phyloP scores from a whole-genome alignment of 2,888 invertebrate species.

The Acanthosepion pharaonis region DNA sequence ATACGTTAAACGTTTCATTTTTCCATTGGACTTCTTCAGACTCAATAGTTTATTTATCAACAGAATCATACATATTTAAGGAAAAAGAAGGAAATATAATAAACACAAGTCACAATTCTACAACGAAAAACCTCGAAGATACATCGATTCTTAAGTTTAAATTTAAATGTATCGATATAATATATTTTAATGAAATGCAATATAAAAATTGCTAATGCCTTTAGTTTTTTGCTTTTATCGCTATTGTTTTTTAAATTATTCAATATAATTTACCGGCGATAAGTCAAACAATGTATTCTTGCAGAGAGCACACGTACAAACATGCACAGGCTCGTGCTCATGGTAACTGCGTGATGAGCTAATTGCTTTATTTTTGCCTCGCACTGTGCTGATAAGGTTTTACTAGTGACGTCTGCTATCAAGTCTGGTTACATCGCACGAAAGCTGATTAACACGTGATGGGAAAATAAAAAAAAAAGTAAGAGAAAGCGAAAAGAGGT shows the following conservation, averaged over 20 bases:
- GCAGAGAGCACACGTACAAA: not conserved
- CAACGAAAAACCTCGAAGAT: too few relatives aligned
- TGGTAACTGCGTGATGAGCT: not conserved
- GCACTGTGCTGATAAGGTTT: not conserved
- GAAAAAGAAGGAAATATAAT: too few relatives aligned
- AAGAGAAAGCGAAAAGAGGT: not conserved
- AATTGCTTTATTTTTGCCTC: not conserved
- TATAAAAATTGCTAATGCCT: too few relatives aligned
- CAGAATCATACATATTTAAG: too few relatives aligned
- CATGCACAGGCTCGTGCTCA: not conserved
- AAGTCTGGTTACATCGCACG: not conserved
- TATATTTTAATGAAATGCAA: too few relatives aligned
- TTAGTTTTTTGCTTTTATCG: too few relatives aligned
- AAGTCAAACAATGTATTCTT: not conserved
- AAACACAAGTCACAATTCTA: too few relatives aligned
- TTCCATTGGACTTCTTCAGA: too few relatives aligned
- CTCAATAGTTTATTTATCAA: too few relatives aligned
- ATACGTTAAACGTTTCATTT: too few relatives aligned
- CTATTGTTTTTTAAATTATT: not conserved
- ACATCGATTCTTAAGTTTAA: too few relatives aligned
- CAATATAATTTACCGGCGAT: not conserved
- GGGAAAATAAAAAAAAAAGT: not conserved
- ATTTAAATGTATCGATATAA: too few relatives aligned
- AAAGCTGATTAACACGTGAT: constrained; percentile 9
- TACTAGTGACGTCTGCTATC: not conserved